Percentiles rank a stretch among this genome's conserved stretches.
Conservation (phyloP, 2,797 vertebrate genomes). For the Synaphobranchus kaupii region DNA sequence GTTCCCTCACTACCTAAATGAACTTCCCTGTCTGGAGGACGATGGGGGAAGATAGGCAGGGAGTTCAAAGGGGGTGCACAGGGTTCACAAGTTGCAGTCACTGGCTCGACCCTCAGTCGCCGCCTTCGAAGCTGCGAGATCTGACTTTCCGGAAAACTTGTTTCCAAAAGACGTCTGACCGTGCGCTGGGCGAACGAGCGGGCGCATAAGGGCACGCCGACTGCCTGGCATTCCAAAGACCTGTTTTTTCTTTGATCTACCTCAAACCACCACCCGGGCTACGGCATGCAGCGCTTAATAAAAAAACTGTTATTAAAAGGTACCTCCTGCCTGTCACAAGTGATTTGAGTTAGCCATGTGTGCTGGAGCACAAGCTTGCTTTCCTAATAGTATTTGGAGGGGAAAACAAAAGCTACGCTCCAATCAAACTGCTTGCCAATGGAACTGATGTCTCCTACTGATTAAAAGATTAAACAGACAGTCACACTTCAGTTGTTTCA, state of each 20-base stretch:
- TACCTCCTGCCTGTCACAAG: neutral
- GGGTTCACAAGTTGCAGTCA: neutral
- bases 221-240: neutral
- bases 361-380: neutral
- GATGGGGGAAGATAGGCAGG: neutral
- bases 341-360: neutral
- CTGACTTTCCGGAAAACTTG: neutral
- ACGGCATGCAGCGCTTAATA: neutral
- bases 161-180: neutral
- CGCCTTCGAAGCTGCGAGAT: neutral
- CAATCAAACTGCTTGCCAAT: neutral
- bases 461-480: neutral
- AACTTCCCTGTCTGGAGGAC: neutral
- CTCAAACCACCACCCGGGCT: neutral
- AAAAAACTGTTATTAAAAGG: neutral
- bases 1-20: neutral
- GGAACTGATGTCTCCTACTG: neutral
- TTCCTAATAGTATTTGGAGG: neutral
- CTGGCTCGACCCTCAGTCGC: neutral
- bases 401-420: neutral
- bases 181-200: neutral
- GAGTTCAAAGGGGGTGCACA: neutral
- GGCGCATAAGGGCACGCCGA: neutral
- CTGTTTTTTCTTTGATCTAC: slow-evolving; percentile 5
- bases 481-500: neutral